Conservation (phyloP, 64 coral and sea anemone species). For the Montipora cactus region DNA sequence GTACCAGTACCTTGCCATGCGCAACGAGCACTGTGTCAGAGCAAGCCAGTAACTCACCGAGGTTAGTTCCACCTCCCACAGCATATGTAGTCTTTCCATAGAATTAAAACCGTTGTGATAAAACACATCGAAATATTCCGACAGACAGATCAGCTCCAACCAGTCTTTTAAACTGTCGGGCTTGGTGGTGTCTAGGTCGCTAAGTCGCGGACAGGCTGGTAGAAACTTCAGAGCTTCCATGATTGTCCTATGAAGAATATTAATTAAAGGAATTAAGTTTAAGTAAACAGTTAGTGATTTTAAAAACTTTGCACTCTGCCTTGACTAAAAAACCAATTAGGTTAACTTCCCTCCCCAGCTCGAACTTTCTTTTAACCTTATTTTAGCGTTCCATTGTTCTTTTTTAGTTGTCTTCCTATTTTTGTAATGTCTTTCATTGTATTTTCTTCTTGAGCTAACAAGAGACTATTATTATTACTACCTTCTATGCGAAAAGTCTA, state of each 20-base stretch:
- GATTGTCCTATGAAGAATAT: constrained; percentile 67
- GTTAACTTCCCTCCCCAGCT: no score
- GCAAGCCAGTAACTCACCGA: constrained; percentile 73
- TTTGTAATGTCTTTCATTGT: no score
- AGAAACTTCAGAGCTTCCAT: constrained; percentile 86
- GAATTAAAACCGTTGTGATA: constrained; percentile 85
- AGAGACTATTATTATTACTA: constrained; percentile 11
- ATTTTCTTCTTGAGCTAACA: no score
- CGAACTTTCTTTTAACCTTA: no score
- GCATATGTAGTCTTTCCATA: constrained; percentile 90
- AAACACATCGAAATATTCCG: constrained; percentile 82
- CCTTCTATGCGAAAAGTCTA: constrained; percentile 86
- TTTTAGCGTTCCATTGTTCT: no score
- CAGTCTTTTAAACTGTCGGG: constrained; percentile 76
- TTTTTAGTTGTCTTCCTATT: no score
- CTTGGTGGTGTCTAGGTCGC: constrained; percentile 14
- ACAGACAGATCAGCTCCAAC: constrained; percentile 68
- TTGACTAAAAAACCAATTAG: no score
- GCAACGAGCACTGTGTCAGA: neutral
- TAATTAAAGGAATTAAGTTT: neutral
- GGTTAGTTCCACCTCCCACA: constrained; percentile 96
- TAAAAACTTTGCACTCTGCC: neutral
- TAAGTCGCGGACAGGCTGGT: constrained; percentile 61
- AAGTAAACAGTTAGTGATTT: neutral
- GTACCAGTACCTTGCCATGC: no score